Evolutionary conservation across 2,797 vertebrate genomes (phyloP).

Genomic region (Tenualosa ilisha): DNA sequence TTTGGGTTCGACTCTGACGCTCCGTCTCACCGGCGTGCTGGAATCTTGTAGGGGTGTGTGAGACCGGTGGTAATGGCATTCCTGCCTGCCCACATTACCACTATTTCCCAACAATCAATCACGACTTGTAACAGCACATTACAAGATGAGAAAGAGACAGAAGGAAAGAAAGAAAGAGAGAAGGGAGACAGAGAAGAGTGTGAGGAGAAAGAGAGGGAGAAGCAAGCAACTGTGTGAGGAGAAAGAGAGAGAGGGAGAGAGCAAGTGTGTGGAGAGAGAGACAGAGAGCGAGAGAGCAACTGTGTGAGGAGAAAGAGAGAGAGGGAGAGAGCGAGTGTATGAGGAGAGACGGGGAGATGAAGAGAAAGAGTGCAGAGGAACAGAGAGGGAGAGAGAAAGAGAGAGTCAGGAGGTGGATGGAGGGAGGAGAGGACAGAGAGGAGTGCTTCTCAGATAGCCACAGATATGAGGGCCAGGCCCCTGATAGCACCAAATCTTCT

Average conservation of each 20-base stretch:
- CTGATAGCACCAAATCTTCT: conserved; percentile 44
- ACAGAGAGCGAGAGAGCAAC: conserved; percentile 39
- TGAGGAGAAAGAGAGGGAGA: conserved; percentile 17
- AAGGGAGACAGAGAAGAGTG: neutral
- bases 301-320: conserved; percentile 28
- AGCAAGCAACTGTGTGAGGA: neutral
- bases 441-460: conserved; percentile 50
- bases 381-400: neutral
- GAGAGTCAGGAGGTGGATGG: conserved; percentile 3
- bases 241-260: conserved; percentile 12
- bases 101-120: conserved; percentile 75
- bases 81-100: conserved; percentile 69
- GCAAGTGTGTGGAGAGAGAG: neutral
- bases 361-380: conserved; percentile 8
- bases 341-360: neutral
- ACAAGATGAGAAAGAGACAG: conserved; percentile 45
- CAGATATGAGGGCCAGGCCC: conserved; percentile 55
- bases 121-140: conserved; percentile 53
- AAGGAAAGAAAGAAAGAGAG: neutral
- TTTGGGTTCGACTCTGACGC: conserved; percentile 66
- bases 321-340: neutral
- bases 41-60: conserved; percentile 79
- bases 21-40: conserved; percentile 66
- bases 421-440: conserved; percentile 39
- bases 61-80: conserved; percentile 76